Percentiles rank a stretch among this genome's conserved stretches.
phyloP scores from a whole-genome alignment of 1,140 invertebrate species.

The Leptinotarsa lineolata region DNA sequence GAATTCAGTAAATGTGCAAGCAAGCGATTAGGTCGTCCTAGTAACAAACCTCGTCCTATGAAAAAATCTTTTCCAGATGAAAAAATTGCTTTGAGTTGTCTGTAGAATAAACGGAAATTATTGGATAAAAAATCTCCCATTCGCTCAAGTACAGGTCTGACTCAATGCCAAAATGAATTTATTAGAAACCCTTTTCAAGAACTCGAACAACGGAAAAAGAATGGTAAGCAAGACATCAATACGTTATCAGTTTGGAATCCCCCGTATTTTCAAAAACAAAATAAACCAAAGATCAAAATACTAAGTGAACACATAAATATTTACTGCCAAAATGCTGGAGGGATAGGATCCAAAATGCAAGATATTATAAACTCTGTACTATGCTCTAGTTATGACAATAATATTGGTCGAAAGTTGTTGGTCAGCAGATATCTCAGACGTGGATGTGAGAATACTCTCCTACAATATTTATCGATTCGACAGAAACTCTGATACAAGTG shows the following conservation, averaged over 20 bases:
- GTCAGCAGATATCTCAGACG: neutral
- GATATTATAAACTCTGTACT: neutral
- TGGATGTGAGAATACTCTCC: neutral
- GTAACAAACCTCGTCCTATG: slow-evolving; percentile 7
- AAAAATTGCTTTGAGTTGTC: slow-evolving; percentile 1
- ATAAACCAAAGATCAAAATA: no score
- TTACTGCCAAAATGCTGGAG: neutral
- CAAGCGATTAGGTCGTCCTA: slow-evolving; percentile 13
- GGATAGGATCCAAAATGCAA: neutral
- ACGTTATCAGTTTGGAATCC: slow-evolving; percentile 9
- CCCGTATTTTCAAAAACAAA: neutral
- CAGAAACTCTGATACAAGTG: neutral
- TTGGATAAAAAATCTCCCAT: neutral
- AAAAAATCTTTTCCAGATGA: slow-evolving; percentile 8
- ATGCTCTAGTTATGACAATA: neutral
- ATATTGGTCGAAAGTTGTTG: neutral
- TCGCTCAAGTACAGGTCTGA: neutral
- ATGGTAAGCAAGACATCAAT: slow-evolving; percentile 13
- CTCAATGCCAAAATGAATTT: neutral
- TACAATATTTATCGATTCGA: neutral
- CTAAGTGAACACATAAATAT: neutral
- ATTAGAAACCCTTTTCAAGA: slow-evolving; percentile 4
- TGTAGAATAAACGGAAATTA: slow-evolving; percentile 5
- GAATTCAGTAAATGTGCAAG: neutral
- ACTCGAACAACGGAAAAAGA: neutral